Evolutionary conservation across 2,797 vertebrate genomes (phyloP).

Genomic region (Pelodytes ibericus): DNA sequence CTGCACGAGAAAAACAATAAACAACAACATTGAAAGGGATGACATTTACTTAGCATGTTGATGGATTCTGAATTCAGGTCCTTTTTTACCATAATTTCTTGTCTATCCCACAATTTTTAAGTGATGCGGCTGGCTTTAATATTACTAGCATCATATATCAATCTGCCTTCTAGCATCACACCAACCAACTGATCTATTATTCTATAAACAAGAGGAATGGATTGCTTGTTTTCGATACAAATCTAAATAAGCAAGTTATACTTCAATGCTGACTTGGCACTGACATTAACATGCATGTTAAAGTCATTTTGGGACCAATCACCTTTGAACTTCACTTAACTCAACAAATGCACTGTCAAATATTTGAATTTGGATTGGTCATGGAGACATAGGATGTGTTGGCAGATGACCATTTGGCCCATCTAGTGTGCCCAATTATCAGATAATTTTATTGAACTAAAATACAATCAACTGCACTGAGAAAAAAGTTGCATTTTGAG

Average conservation of each 20-base stretch:
- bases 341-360: too few species aligned
- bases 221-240: constrained; percentile 1
- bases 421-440: too few species aligned
- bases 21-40: constrained; percentile 13
- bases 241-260: not conserved
- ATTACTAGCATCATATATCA: constrained; percentile 7
- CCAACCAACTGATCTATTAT: not conserved
- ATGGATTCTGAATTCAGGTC: constrained; percentile 6
- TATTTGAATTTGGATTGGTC: too few species aligned
- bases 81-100: constrained; percentile 6
- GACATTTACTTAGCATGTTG: constrained; percentile 14
- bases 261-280: not conserved
- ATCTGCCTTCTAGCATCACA: not conserved
- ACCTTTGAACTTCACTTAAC: too few species aligned
- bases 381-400: too few species aligned
- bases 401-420: too few species aligned
- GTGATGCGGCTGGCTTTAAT: not conserved
- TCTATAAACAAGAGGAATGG: constrained; percentile 2
- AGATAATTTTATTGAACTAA: too few species aligned
- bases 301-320: too few species aligned
- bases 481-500: too few species aligned
- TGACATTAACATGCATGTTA: not conserved
- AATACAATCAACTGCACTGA: too few species aligned
- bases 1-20: constrained; percentile 63
- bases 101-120: constrained; percentile 1